These are phyloP conservation scores for Silvanus unidentatus DNA, from an alignment of 2,888 invertebrate genomes.

Conservation along the genomic window DNA sequence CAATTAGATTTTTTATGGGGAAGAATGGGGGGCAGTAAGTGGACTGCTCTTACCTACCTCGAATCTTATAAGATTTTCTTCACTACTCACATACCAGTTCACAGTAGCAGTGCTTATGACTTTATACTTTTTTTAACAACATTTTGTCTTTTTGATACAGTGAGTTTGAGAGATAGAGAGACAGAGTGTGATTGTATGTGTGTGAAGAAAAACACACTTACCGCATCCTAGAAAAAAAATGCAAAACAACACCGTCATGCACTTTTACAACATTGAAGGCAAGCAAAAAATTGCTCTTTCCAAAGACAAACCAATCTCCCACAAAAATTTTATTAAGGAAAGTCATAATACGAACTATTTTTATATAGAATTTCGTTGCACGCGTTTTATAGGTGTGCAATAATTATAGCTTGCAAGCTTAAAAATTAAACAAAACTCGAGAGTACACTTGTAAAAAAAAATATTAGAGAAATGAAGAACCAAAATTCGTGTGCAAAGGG, in stretches of 20 bases:
- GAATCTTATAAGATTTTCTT: conserved; percentile 22
- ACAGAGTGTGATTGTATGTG: conserved; percentile 12
- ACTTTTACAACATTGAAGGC: conserved; percentile 33
- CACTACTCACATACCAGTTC: conserved; percentile 33
- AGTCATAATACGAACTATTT: no score
- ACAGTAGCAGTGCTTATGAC: conserved; percentile 24
- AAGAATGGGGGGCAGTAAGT: conserved; percentile 21
- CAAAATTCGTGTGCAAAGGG: no score
- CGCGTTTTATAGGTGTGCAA: no score
- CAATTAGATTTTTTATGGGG: no score
- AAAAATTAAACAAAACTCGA: no score
- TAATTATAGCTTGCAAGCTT: no score
- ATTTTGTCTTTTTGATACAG: no score
- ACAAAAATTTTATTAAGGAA: background rate
- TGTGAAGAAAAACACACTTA: conserved; percentile 41
- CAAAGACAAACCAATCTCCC: conserved; percentile 2
- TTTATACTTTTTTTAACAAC: conserved; percentile 13
- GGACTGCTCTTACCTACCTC: conserved; percentile 25
- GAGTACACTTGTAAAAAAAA: no score
- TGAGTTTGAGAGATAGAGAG: no score
- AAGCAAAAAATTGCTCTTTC: conserved; percentile 3
- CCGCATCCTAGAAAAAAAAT: conserved; percentile 47
- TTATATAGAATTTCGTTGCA: no score
- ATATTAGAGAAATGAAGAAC: no score
- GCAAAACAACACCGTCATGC: conserved; percentile 45